Conservation (phyloP, 2,113 vertebrate genomes). For the Poicephalus gulielmi region DNA sequence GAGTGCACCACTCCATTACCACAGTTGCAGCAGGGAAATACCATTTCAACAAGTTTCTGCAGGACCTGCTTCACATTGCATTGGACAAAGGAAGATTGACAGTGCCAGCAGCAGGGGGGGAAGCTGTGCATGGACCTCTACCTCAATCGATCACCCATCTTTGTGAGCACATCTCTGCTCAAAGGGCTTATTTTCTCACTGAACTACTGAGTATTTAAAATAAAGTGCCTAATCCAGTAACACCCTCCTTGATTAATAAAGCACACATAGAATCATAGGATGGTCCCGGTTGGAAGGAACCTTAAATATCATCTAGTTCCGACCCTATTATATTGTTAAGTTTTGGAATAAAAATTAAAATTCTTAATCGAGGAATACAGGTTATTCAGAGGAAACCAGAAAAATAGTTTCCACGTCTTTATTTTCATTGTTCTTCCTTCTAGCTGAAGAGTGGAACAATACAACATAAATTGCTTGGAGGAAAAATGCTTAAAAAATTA, state of each 20-base stretch:
- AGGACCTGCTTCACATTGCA: not conserved
- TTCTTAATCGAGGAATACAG: not conserved
- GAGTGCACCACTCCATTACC: not conserved
- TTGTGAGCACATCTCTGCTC: not conserved
- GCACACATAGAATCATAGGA: not conserved
- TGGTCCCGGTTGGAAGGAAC: not conserved
- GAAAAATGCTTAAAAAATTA: not conserved
- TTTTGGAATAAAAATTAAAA: not conserved
- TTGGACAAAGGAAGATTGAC: not conserved
- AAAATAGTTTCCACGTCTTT: not conserved
- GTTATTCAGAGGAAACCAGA: not conserved
- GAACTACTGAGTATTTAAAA: not conserved
- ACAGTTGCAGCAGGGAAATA: not conserved
- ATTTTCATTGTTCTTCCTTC: not conserved
- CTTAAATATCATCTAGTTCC: not conserved
- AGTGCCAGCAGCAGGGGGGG: fast-evolving
- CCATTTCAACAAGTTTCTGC: not conserved
- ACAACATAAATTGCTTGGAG: no score
- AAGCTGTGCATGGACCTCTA: not conserved
- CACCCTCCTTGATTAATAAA: not conserved
- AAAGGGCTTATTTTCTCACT: not conserved
- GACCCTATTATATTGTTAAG: not conserved
- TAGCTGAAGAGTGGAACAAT: not conserved
- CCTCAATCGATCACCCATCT: fast-evolving
- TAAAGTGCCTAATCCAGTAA: not conserved